A percentile compares a stretch with the other conserved stretches of the same genome.
phyloP scores from a whole-genome alignment of 2,888 invertebrate species.

The Caenorhabditis uteleia region DNA sequence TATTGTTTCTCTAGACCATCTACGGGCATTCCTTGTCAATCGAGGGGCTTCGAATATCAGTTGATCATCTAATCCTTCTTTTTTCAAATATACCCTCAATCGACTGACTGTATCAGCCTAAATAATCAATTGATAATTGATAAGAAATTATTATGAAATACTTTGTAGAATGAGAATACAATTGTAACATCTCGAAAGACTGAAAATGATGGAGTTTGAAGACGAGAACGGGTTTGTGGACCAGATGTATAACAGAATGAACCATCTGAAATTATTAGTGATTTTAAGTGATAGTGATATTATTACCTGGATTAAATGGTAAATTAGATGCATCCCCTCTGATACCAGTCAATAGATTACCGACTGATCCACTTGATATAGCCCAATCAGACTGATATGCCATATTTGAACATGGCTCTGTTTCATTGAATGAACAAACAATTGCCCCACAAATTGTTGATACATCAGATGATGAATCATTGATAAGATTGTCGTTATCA shows the following conservation, averaged over 20 bases:
- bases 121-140: conserved; percentile 2
- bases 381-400: conserved; percentile 48
- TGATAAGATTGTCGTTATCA: not conserved
- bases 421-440: conserved; percentile 53
- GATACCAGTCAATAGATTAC: conserved; percentile 61
- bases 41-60: conserved; percentile 45
- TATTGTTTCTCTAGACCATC: conserved; percentile 65
- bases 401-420: conserved; percentile 46
- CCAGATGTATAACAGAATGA: conserved; percentile 57
- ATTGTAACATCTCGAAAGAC: conserved; percentile 53
- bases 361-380: conserved; percentile 45
- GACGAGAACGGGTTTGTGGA: conserved; percentile 46
- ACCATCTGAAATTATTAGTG: conserved; percentile 46
- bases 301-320: conserved; percentile 56
- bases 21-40: conserved; percentile 39
- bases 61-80: conserved; percentile 39
- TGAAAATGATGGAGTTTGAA: conserved; percentile 57
- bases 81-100: conserved; percentile 50
- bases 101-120: conserved; percentile 43
- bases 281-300: not conserved
- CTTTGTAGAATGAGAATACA: conserved; percentile 66
- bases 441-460: conserved; percentile 44
- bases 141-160: not conserved
- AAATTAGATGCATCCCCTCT: conserved; percentile 59
- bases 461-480: not conserved